Conservation (phyloP, 1,140 invertebrate species). For the Drosophila sp. region DNA sequence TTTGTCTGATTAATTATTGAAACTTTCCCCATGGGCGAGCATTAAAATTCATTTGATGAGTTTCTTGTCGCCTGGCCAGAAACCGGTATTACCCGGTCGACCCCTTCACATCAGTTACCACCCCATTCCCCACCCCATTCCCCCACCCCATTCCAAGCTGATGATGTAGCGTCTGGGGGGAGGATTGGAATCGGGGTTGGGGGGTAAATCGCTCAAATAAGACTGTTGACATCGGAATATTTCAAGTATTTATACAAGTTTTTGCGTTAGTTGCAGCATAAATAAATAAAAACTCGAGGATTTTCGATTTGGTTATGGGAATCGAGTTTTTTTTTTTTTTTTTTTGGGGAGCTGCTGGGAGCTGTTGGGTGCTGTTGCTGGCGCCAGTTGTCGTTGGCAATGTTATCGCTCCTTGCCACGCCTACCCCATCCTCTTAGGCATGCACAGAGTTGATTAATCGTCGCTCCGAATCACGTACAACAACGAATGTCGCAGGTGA, state of each 20-base stretch:
- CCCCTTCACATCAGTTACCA: background rate
- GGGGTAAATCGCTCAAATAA: slow-evolving; percentile 37
- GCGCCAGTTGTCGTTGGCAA: slow-evolving; percentile 24
- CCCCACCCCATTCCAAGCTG: background rate
- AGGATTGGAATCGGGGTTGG: background rate
- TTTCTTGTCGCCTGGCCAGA: slow-evolving; percentile 67
- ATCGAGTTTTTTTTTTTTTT: background rate
- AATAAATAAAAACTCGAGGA: slow-evolving; percentile 56
- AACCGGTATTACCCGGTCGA: slow-evolving; percentile 2
- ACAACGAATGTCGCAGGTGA: slow-evolving; percentile 71
- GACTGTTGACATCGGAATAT: slow-evolving; percentile 53
- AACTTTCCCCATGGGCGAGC: slow-evolving; percentile 49
- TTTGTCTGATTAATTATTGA: slow-evolving; percentile 68
- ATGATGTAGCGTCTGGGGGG: no score
- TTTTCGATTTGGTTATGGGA: slow-evolving; percentile 13
- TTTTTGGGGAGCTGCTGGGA: background rate
- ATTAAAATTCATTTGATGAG: slow-evolving; percentile 73
- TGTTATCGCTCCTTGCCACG: slow-evolving; percentile 49
- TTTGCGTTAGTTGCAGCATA: slow-evolving; percentile 52
- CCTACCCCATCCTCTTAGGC: slow-evolving; percentile 36
- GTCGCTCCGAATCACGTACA: slow-evolving; percentile 70
- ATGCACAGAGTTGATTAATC: slow-evolving; percentile 70
- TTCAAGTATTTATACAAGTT: slow-evolving; percentile 60
- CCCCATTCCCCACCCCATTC: background rate
- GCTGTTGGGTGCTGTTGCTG: slow-evolving; percentile 5